These are phyloP conservation scores for Blera fallax DNA, from an alignment of 2,888 invertebrate species.

Conservation along the genomic window DNA sequence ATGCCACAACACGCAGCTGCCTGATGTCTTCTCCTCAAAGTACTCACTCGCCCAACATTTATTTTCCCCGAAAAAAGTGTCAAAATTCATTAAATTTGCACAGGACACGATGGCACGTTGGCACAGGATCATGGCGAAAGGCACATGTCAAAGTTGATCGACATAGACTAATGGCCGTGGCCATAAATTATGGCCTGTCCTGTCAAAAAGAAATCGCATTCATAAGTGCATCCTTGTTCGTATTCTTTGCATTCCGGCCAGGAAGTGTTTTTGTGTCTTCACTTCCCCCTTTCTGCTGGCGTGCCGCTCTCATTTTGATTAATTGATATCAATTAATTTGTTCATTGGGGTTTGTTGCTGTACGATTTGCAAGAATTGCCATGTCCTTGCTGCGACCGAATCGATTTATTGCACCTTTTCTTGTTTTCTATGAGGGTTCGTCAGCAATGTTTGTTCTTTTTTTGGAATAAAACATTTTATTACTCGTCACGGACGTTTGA, in stretches of 20 bases:
- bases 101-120: conserved; percentile 73
- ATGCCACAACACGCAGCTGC: conserved; percentile 40
- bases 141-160: conserved; percentile 58
- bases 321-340: conserved; percentile 69
- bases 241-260: not conserved
- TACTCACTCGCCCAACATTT: not conserved
- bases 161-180: conserved; percentile 67
- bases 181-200: conserved; percentile 66
- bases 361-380: conserved; percentile 39
- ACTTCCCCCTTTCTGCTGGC: not conserved
- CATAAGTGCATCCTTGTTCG: conserved; percentile 21
- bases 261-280: conserved; percentile 5
- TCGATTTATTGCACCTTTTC: conserved; percentile 13
- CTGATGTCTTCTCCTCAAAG: not conserved
- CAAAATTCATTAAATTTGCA: conserved; percentile 59
- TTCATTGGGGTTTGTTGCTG: conserved; percentile 56
- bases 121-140: conserved; percentile 70
- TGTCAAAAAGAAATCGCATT: conserved; percentile 36
- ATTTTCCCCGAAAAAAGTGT: conserved; percentile 48
- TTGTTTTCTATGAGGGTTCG: conserved; percentile 15
- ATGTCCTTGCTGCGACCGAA: conserved; percentile 13
- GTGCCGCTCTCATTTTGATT: conserved; percentile 64
- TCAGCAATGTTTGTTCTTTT: not conserved
- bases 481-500: conserved; percentile 53
- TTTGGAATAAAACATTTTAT: conserved; percentile 16